Base-by-base conservation (phyloP, 1,140 invertebrate genomes). In the Caenorhabditis inopinata region DNA sequence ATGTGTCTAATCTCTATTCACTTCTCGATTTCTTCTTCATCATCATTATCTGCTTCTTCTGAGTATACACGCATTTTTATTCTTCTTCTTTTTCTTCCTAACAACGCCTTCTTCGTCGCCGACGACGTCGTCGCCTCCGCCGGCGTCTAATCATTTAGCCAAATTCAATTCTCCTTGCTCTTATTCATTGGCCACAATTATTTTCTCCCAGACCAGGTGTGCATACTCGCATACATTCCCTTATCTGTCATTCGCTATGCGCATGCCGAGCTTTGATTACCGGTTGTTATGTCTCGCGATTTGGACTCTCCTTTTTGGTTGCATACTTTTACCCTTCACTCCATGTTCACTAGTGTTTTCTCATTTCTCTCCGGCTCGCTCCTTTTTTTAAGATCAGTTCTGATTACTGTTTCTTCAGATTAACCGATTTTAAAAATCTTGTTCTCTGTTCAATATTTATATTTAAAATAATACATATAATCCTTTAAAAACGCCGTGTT, bases 121-220 rank as follows among this genome's bases (percentile, higher is more conserved):
- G n/a, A n/a, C n/a, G n/a, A n/a, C n/a, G n/a, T n/a, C n/a, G n/a
- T n/a, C n/a, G n/a, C 14, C 18, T 32, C 18, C 27, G 12, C 4
- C 27, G 9, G n/a, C 51, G 29, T 51, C 51, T 68, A 68, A 68
- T 68, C 58, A 68, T 29, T 68, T 21, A 68, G 11, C 58, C 58
- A 68, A 68, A 68, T 68, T 68, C 58, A 68, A 68, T 68, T 68
- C 58, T 29, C 38, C 27, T 68, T 68, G 58, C 58, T 68, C 58
- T 68, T 68, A 68, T 68, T 68, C 58, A 68, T 68, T 32, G 23
- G 27, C 3, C 27, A 9, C 7, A 9, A 14, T 21, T 42, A 29
- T 68, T 42, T 38, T 38, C 32, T 68, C 32, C 58, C 27, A 21
- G 4, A 11, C 58, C 58, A 68, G 58, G 32, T 68, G 58, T 68